Percentiles rank a stretch among this genome's conserved stretches.
These are phyloP conservation scores for Lycodopsis pacificus DNA, from an alignment of 2,797 vertebrate species.

Conservation along the genomic window DNA sequence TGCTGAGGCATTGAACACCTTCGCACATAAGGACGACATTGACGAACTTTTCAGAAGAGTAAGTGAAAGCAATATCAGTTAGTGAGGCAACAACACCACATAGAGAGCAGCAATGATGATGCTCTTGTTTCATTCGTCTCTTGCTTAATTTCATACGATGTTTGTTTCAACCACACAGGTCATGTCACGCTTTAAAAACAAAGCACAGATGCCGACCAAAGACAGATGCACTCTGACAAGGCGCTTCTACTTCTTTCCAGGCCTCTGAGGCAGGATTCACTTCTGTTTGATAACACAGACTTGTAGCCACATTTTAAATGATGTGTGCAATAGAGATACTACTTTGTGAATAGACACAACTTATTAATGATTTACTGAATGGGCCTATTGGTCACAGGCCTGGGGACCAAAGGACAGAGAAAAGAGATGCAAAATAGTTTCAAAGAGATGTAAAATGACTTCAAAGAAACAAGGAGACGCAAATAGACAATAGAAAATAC, in stretches of 20 bases:
- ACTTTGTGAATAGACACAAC: background rate
- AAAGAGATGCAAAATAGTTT: background rate
- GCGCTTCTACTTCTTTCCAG: conserved; percentile 77
- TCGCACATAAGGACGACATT: conserved; percentile 54
- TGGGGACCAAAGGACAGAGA: background rate
- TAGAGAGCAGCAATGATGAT: background rate
- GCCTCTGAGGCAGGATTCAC: conserved; percentile 9
- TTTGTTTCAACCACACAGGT: conserved; percentile 68
- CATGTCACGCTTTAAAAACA: conserved; percentile 59
- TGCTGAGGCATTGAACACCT: conserved; percentile 54
- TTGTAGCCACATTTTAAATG: background rate
- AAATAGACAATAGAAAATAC: background rate
- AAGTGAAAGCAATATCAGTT: conserved; percentile 2
- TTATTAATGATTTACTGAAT: background rate
- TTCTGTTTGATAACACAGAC: background rate
- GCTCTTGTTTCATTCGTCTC: background rate
- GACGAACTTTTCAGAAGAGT: conserved; percentile 78
- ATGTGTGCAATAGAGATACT: background rate
- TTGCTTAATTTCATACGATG: background rate
- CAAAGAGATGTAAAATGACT: too few relatives aligned
- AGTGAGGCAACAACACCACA: background rate
- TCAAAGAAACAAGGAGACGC: background rate
- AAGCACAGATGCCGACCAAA: conserved; percentile 77
- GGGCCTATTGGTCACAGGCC: too few relatives aligned
- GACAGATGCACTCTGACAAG: conserved; percentile 69